Conservation (phyloP, 2,797 vertebrate species). For the Gobio occitaniae region DNA sequence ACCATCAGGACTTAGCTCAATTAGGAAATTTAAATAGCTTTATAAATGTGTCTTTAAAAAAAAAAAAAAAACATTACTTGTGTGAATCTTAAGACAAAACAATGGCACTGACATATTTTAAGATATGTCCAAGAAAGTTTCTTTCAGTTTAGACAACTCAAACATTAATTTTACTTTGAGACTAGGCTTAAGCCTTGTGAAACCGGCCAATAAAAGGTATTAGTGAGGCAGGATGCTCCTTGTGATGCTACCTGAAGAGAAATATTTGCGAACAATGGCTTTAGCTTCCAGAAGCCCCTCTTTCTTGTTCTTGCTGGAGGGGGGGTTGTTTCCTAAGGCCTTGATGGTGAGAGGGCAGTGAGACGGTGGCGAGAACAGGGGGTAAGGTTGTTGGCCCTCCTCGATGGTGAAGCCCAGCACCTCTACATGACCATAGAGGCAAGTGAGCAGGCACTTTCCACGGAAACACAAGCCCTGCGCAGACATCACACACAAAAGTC, state of each 20-base stretch:
- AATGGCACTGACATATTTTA: too few species aligned
- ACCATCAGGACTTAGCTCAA: too few species aligned
- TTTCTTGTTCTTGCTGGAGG: slow-evolving; percentile 69
- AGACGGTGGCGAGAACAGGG: slow-evolving; percentile 85
- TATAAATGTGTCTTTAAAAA: too few species aligned
- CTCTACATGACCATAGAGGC: slow-evolving; percentile 88
- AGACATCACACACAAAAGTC: slow-evolving; percentile 37
- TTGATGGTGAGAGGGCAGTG: slow-evolving; percentile 83
- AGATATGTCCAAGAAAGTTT: too few species aligned
- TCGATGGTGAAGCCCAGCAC: slow-evolving; percentile 87
- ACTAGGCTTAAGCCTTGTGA: too few species aligned
- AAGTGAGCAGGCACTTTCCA: slow-evolving; percentile 88
- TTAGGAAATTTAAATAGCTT: too few species aligned
- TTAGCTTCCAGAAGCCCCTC: slow-evolving; percentile 75
- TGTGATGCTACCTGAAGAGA: slow-evolving; percentile 74
- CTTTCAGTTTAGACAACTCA: too few species aligned
- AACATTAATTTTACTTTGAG: too few species aligned
- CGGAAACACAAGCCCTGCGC: slow-evolving; percentile 86
- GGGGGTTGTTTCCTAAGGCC: slow-evolving; percentile 68
- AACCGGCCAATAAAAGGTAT: not conserved
- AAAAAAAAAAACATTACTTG: too few species aligned
- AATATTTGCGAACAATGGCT: slow-evolving; percentile 77
- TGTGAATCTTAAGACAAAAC: too few species aligned
- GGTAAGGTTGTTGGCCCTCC: slow-evolving; percentile 85
- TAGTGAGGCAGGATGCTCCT: not conserved